Conservation (phyloP, 2,113 vertebrate genomes). For the Struthio camelus region DNA sequence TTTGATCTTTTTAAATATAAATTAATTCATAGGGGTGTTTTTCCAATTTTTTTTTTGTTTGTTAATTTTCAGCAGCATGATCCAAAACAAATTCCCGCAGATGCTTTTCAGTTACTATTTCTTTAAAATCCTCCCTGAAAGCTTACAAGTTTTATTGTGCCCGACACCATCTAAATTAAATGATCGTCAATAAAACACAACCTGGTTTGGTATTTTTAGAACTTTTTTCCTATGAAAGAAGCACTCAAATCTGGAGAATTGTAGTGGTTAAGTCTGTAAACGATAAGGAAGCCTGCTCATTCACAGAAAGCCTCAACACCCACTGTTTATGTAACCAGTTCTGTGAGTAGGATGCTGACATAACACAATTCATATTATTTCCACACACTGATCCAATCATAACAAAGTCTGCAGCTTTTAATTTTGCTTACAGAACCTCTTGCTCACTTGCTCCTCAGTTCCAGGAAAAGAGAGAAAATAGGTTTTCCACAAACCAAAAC, state of each 20-base stretch:
- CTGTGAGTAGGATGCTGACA: slow-evolving; percentile 45
- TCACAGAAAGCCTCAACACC: slow-evolving; percentile 23
- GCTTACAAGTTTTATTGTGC: slow-evolving; percentile 2
- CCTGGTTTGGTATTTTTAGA: slow-evolving; percentile 56
- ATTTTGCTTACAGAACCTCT: slow-evolving; percentile 60
- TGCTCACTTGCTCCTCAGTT: slow-evolving; percentile 33
- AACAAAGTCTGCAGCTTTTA: slow-evolving; percentile 56
- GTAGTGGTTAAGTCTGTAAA: not conserved
- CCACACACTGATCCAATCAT: slow-evolving; percentile 55
- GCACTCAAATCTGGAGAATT: slow-evolving; percentile 6
- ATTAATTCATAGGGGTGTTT: not conserved
- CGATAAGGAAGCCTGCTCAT: not conserved
- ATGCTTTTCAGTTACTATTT: slow-evolving; percentile 34
- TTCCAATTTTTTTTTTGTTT: not conserved
- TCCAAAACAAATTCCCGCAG: not conserved
- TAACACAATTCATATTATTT: slow-evolving; percentile 68
- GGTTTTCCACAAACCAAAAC: slow-evolving; percentile 44
- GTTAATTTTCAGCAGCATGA: not conserved
- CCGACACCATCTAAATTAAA: slow-evolving; percentile 20
- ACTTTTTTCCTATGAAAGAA: slow-evolving; percentile 47
- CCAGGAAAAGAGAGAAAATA: not conserved
- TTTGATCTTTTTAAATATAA: not conserved
- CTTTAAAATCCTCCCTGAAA: slow-evolving; percentile 25
- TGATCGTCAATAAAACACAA: slow-evolving; percentile 47
- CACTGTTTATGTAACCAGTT: slow-evolving; percentile 36